Evolutionary conservation across 2,113 vertebrate species (phyloP).

Genomic region (Barbus barbus): DNA sequence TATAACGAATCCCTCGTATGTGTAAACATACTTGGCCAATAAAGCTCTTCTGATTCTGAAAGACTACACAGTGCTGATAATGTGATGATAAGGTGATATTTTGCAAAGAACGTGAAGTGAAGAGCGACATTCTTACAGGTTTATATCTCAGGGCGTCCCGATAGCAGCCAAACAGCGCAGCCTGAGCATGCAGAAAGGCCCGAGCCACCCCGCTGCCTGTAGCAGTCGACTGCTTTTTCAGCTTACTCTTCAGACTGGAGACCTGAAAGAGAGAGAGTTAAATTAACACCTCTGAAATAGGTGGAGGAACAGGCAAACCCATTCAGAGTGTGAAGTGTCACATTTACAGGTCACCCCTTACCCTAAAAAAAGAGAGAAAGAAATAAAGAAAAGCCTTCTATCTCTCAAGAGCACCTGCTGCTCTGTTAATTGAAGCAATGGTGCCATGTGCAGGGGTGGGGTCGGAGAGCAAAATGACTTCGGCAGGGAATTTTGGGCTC

Average conservation of each 20-base stretch:
- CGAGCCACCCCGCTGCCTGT: constrained; percentile 90
- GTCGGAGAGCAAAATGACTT: constrained; percentile 19
- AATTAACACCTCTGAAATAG: constrained; percentile 98
- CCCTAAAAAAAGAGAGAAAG: constrained; percentile 42
- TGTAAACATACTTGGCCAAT: no score
- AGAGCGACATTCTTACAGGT: constrained; percentile 82
- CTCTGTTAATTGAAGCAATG: constrained; percentile 91
- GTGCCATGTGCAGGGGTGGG: constrained; percentile 68
- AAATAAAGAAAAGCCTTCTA: constrained; percentile 62
- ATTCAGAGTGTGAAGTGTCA: constrained; percentile 88
- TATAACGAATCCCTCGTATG: no score
- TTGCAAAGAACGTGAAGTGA: neutral
- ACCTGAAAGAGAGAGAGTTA: constrained; percentile 81
- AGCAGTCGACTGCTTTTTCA: constrained; percentile 98
- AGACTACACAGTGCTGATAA: no score
- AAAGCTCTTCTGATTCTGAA: no score
- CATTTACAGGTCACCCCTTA: constrained; percentile 88
- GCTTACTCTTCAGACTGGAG: constrained; percentile 93
- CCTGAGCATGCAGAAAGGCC: constrained; percentile 92
- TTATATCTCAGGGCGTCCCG: constrained; percentile 94
- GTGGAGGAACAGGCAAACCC: constrained; percentile 81
- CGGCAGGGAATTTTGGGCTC: constrained; percentile 57
- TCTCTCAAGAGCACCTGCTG: constrained; percentile 89
- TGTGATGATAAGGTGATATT: neutral
- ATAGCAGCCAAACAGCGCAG: constrained; percentile 94